A percentile compares a stretch with the other conserved stretches of the same genome.
Conservation (phyloP, 2,888 invertebrate genomes). For the Cheilosia soror region DNA sequence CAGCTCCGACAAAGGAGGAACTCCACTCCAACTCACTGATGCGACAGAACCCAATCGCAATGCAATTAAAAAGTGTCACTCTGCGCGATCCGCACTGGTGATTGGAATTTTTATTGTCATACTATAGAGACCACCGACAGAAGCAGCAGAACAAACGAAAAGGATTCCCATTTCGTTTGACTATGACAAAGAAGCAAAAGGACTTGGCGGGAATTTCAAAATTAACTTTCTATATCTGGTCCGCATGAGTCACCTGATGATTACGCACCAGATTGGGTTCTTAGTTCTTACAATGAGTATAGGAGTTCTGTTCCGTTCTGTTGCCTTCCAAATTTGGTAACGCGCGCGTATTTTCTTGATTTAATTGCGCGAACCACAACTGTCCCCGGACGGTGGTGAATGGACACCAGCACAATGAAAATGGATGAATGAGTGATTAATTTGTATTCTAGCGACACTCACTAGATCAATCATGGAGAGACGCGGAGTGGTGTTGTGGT, state of each 20-base stretch:
- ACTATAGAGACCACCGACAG: constrained; percentile 30
- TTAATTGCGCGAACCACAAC: constrained; percentile 56
- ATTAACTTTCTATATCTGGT: constrained; percentile 19
- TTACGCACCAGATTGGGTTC: constrained; percentile 16
- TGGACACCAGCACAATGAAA: constrained; percentile 38
- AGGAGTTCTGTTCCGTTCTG: constrained; percentile 16
- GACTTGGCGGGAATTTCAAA: constrained; percentile 48
- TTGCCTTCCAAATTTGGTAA: constrained; percentile 69
- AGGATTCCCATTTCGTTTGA: constrained; percentile 27
- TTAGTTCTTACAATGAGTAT: constrained; percentile 5
- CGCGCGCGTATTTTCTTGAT: constrained; percentile 63
- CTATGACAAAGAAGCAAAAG: constrained; percentile 15
- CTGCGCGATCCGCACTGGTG: constrained; percentile 46
- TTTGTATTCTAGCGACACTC: constrained; percentile 71
- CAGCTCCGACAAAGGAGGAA: constrained; percentile 46
- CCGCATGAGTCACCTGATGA: constrained; percentile 43
- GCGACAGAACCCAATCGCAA: constrained; percentile 67
- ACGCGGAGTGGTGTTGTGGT: constrained; percentile 22
- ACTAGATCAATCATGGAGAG: constrained; percentile 51
- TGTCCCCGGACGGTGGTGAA: constrained; percentile 38
- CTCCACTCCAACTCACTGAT: no score
- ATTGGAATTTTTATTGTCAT: constrained; percentile 71
- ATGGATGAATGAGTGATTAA: constrained; percentile 68
- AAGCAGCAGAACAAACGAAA: constrained; percentile 16
- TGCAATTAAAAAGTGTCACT: constrained; percentile 71